phyloP scores from a whole-genome alignment of 2,797 vertebrate genomes.

The Poecile montanus region DNA sequence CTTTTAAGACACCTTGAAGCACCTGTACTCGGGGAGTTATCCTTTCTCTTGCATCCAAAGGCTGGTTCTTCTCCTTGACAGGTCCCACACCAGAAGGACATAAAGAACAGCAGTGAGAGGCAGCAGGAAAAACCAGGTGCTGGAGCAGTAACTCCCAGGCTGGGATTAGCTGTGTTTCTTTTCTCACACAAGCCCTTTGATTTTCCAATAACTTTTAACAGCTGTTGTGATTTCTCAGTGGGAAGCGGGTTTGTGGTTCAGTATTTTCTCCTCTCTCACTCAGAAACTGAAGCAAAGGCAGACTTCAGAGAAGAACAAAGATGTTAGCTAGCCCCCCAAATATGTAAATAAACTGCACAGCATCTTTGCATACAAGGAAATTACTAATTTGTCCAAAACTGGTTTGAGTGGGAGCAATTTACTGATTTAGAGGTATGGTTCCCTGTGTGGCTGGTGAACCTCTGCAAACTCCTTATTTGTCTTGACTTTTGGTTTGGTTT shows the following conservation, averaged over 20 bases:
- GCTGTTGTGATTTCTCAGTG: not conserved
- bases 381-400: not conserved
- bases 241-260: not conserved
- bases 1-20: not conserved
- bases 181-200: not conserved
- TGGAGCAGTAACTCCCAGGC: not conserved
- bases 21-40: not conserved
- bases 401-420: not conserved
- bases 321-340: not conserved
- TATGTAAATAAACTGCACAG: not conserved
- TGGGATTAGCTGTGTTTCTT: not conserved
- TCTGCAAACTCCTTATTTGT: not conserved
- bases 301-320: not conserved
- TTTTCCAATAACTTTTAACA: slow-evolving; percentile 1
- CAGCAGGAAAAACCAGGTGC: not conserved
- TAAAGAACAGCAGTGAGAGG: not conserved
- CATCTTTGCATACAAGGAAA: not conserved
- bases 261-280: not conserved
- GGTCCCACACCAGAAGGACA: not conserved
- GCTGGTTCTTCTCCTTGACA: not conserved
- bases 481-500: not conserved
- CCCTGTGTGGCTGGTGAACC: not conserved
- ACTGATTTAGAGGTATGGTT: not conserved
- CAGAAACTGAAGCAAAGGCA: not conserved
- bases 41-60: not conserved